These are phyloP conservation scores for Alitta virens DNA, from an alignment of 2,888 invertebrate species.

Conservation along the genomic window DNA sequence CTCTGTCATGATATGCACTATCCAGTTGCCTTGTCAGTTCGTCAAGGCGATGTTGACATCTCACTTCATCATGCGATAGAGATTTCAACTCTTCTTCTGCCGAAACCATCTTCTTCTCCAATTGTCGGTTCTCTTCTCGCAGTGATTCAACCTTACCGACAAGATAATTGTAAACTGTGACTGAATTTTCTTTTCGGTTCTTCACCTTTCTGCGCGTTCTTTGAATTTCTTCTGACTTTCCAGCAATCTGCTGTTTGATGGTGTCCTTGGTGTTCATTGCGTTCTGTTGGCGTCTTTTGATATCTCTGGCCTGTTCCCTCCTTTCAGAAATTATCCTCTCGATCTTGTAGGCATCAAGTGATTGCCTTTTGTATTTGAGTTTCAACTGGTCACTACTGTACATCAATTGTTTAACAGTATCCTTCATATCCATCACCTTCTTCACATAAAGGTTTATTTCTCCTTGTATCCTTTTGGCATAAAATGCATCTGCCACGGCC, in stretches of 20 bases:
- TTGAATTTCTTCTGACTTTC: neutral
- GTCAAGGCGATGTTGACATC: neutral
- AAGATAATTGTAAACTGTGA: neutral
- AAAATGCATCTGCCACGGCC: neutral
- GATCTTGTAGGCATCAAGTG: neutral
- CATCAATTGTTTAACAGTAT: neutral
- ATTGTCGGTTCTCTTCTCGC: neutral
- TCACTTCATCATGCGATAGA: neutral
- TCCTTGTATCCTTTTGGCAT: neutral
- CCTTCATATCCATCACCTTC: neutral
- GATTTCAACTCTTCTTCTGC: neutral
- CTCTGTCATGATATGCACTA: neutral
- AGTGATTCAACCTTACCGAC: neutral
- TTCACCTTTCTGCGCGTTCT: neutral
- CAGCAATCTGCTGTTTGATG: neutral
- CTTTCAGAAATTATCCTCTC: neutral
- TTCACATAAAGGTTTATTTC: neutral
- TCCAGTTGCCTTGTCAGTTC: neutral
- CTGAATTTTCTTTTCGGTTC: neutral
- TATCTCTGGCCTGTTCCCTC: neutral
- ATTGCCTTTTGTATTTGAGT: neutral
- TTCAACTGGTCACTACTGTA: neutral
- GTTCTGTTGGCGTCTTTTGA: neutral
- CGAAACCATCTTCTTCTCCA: neutral
- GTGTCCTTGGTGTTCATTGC: neutral